Base-by-base conservation (phyloP, 1,140 invertebrate species). In the Cepaea nemoralis region DNA sequence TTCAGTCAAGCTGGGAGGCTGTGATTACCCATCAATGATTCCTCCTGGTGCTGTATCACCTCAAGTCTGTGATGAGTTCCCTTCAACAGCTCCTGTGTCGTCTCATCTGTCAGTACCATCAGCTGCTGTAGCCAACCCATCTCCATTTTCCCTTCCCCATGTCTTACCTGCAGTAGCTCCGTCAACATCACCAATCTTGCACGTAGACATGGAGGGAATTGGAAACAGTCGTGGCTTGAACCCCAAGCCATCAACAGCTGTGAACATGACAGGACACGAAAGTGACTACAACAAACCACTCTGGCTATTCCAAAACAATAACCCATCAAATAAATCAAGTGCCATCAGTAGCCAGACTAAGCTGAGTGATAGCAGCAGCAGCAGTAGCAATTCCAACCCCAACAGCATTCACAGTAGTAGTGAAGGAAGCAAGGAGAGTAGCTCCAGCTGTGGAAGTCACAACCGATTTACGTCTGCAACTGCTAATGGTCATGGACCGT, bases 351-450 rank as follows among this genome's bases (percentile, higher is more conserved):
- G 37, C 27, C n/a, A 42, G 24, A 6, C 2, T 2, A 42, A 42
- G 22, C 12, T 40, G 22, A 71, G 37, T 24, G 69, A 71, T 22
- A 71, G 35, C 69, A 71, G 35, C 69, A 71, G 35, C 69, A 71
- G 35, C 24, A 71, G 10, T 27, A 40, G 69, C 24, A 71, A 71
- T 40, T 39, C 37, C 31, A 33, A 19, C n/a, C 6, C 6, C 39
- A 71, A 42, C 37, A 71, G 69, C 69, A 71, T 39, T 39, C 37
- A 71, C 24, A 42, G 37, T 40, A 22, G 37, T 22, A 42, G 69
- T 40, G 69, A 42, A 71, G 69, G 69, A 39, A 71, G 69, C 69
- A 71, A 71, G 24, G 69, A 71, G 2, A 71, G 69, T 24, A 71
- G 35, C 24, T 71, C 69, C 16, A 71, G 69, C 40, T 39, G 19